Base-by-base conservation (phyloP, 1,140 invertebrate genomes). In the Neodiprion pinetum region DNA sequence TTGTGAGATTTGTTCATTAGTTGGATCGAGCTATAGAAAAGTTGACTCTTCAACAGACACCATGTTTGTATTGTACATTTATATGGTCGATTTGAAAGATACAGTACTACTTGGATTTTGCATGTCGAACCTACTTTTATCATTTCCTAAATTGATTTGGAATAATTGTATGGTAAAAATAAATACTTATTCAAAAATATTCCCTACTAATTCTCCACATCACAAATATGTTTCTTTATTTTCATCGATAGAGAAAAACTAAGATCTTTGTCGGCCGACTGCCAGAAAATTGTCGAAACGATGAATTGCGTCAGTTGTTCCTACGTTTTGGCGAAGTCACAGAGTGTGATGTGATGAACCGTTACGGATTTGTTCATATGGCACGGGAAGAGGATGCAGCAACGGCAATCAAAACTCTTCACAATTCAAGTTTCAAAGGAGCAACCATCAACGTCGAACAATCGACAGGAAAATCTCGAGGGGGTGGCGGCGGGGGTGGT, bases 191-290 rank as follows among this genome's bases (percentile, higher is more conserved):
- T 48, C 17, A 53, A 71, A 71, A 14, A 66, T 71, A 61, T 61
- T 61, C 61, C 66, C 40, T 40, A 23, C 65, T 4, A 21, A 21
- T 21, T 21, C 17, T 21, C 0, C 17, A 21, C 17, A 21, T 21
- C 17, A 21, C 17, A 21, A 12, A 69, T 14, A 69, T 69, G 70
- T 14, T 11, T 53, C 61, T 61, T 75, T 11, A 28, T 82, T 71
- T 40, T 50, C 3, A 40, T 71, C 80, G 77, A 0, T 74, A 88
- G 87, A 85, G 86, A 76, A 89, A 89, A 77, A 89, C 88, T 76
- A 89, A 89, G 78, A 89, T 89, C 80, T 89, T 89, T 79, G 88
- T 89, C 76, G 88, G 88, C 65, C 83, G 88, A 75, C 76, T 89
- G 74, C 87, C 88, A 73, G 87, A 88, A 81, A 88, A 89, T 81